A percentile compares a stretch with the other conserved stretches of the same genome.
Evolutionary conservation across 2,797 vertebrate species (phyloP).

Genomic region (Poeciliopsis presidionis): DNA sequence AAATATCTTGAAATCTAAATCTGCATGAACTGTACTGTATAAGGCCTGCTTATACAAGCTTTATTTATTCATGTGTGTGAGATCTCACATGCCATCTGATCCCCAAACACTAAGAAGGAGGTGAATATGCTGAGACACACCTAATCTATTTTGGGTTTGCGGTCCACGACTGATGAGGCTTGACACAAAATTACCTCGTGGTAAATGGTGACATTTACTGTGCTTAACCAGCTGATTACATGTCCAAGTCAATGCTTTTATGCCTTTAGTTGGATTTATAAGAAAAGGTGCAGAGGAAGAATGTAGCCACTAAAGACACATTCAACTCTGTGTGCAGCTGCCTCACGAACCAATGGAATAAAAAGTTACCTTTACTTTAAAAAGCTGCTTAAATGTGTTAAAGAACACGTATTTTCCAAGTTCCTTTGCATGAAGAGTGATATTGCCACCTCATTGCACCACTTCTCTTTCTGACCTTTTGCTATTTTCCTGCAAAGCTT

Average conservation of each 20-base stretch:
- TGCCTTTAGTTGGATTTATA: conserved; percentile 5
- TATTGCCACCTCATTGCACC: conserved; percentile 2
- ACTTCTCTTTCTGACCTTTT: conserved; percentile 42
- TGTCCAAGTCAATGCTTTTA: conserved; percentile 4
- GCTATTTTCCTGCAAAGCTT: conserved; percentile 19
- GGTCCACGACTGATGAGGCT: conserved; percentile 38
- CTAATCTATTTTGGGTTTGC: conserved; percentile 48
- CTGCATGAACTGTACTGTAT: neutral
- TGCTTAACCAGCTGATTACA: conserved; percentile 1
- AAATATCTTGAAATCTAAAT: neutral
- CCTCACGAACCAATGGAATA: conserved; percentile 8
- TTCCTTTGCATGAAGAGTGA: conserved; percentile 18
- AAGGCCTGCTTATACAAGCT: neutral
- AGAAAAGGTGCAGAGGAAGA: conserved; percentile 5
- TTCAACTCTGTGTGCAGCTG: neutral
- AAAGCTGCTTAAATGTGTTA: conserved; percentile 12
- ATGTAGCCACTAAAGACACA: neutral
- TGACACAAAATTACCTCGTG: conserved; percentile 33
- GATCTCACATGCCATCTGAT: conserved; percentile 42
- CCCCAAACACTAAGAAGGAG: conserved; percentile 32
- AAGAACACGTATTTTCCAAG: conserved; percentile 37
- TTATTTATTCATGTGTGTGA: neutral
- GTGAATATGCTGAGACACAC: conserved; percentile 50
- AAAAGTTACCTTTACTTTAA: conserved; percentile 17
- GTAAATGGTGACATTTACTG: conserved; percentile 19